Evolutionary conservation across 2,797 vertebrate genomes (phyloP).

Genomic region (Phylloscopus collybita): DNA sequence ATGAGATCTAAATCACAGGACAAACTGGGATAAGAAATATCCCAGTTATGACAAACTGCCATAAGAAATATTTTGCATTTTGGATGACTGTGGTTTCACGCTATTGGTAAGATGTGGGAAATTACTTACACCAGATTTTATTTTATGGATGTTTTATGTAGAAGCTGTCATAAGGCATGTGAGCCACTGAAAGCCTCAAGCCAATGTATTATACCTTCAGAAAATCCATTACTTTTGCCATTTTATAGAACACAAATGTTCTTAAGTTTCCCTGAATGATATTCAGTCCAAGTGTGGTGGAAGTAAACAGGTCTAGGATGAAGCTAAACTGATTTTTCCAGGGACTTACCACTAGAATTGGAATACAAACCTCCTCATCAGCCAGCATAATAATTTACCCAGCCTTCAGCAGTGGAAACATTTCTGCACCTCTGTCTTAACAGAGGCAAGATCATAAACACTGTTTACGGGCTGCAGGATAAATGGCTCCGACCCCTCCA

Average conservation of each 20-base stretch:
- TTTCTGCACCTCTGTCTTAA: not conserved
- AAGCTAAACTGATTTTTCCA: constrained; percentile 5
- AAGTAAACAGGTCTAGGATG: not conserved
- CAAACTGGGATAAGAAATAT: not conserved
- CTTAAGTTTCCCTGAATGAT: not conserved
- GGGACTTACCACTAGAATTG: not conserved
- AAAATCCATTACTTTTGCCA: not conserved
- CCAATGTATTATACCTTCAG: not conserved
- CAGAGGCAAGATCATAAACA: not conserved
- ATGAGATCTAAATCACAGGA: not conserved
- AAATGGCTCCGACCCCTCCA: not conserved
- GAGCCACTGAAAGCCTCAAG: constrained; percentile 1
- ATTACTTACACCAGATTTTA: not conserved
- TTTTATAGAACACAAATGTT: constrained; percentile 15
- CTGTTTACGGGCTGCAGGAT: not conserved
- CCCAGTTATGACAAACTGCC: not conserved
- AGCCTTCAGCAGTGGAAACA: not conserved
- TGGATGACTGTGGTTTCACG: not conserved
- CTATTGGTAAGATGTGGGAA: not conserved
- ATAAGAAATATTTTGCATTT: not conserved
- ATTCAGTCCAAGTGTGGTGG: not conserved
- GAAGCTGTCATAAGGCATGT: not conserved
- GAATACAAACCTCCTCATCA: not conserved
- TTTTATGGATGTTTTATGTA: not conserved
- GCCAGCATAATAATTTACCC: not conserved